Percentiles rank a stretch among this genome's conserved stretches.
Evolutionary conservation across 2,113 vertebrate species (phyloP).

Genomic region (Athene noctua): DNA sequence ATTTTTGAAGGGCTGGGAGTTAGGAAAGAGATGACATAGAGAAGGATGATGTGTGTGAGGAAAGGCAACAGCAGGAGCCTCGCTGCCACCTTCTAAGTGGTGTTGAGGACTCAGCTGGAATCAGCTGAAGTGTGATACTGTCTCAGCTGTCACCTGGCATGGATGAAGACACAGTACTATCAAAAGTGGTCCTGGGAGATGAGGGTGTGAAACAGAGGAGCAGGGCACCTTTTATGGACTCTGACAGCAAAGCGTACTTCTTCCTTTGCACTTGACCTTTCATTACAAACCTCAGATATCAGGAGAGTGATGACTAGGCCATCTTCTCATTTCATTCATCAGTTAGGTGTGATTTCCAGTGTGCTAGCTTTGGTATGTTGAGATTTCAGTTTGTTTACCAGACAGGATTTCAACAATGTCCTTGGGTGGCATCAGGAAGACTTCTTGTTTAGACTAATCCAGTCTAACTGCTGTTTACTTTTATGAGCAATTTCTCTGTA

Average conservation of each 20-base stretch:
- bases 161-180: neutral
- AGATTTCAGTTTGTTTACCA: constrained; percentile 11
- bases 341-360: neutral
- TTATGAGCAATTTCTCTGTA: neutral
- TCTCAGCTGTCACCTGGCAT: neutral
- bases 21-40: neutral
- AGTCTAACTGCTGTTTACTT: neutral
- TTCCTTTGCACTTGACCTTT: neutral
- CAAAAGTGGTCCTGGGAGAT: neutral
- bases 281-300: neutral
- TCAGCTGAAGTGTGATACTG: neutral
- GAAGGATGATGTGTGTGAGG: neutral
- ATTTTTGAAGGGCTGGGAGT: neutral
- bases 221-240: neutral
- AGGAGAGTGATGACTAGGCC: neutral
- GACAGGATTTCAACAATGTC: constrained; percentile 22
- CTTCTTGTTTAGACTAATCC: constrained; percentile 51
- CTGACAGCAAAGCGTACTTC: neutral
- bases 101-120: neutral
- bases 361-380: neutral
- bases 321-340: neutral
- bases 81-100: neutral
- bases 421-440: constrained; percentile 42
- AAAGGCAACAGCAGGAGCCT: neutral
- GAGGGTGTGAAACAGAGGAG: neutral